Evolutionary conservation across 1,140 invertebrate genomes (phyloP), one percentile per base, ranked within the genome.

Genomic region (Pogonus chalceus): DNA sequence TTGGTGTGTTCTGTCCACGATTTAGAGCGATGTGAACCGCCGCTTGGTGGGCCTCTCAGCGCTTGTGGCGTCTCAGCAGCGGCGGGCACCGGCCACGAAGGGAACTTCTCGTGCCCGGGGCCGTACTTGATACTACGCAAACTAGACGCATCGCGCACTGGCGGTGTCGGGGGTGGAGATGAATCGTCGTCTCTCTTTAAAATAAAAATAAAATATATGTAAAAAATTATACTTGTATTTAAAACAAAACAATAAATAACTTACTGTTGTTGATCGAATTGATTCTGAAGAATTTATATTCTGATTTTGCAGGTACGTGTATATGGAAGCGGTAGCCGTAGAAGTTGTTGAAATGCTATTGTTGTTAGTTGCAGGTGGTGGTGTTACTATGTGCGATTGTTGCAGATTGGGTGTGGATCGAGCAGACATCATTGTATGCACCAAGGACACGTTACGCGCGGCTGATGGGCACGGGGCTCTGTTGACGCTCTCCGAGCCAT

Each of bases 61-160:
- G 54, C 52, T 35, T 65, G 62, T 35, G 72, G 69, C 16, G 69
- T 67, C 51, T 75, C 72, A 46, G 72, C 69, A 10, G 72, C 72
- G 47, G 77, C 73, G 20, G 76, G 70, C 56, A 80, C 78, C 10
- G 86, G 86, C 86, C 87, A 88, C 37, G 84, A 87, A 2, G 87
- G 85, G 63, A 83, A 87, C 62, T 88, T 88, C 69, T 88, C 87
- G 74, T 89, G 87, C 53, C 80, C 83, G 49, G 83, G 81, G 18
- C 81, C 82, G 70, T 82, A 83, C 60, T 81, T 81, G 55, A 85
- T 73, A 43, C 72, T 65, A 66, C 84, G 84, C 61, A 85, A 74
- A 62, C 78, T 85, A 52, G 82, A 80, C 20, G 82, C 77, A 68
- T 86, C 83, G 57, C 84, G 74, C 20, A 83, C 81, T 49, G 84